Percentiles rank a stretch among this genome's conserved stretches.
phyloP scores from a whole-genome alignment of 2,113 vertebrate genomes.

The Odontesthes bonariensis region DNA sequence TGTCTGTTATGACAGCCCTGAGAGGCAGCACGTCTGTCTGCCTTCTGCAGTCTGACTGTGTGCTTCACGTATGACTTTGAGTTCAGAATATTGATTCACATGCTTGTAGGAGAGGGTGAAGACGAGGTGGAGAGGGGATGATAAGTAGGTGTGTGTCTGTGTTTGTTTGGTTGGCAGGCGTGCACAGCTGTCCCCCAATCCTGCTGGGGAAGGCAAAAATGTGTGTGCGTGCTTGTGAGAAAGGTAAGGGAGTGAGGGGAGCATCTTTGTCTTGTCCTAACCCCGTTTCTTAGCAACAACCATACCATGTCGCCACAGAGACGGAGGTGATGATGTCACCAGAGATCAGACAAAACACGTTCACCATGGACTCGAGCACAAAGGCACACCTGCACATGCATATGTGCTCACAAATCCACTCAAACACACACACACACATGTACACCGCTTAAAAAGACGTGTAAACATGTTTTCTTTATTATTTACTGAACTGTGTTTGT shows the following conservation, averaged over 20 bases:
- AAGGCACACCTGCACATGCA: neutral
- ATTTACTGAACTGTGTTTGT: constrained; percentile 10
- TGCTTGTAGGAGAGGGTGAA: constrained; percentile 21
- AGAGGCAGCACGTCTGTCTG: constrained; percentile 15
- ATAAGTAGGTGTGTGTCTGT: constrained; percentile 22
- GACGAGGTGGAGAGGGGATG: constrained; percentile 1
- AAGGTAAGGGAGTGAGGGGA: constrained; percentile 44
- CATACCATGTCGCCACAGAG: constrained; percentile 69
- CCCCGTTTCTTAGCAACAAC: constrained; percentile 82
- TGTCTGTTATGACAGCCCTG: constrained; percentile 16
- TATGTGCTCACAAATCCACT: neutral
- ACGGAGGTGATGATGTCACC: constrained; percentile 76
- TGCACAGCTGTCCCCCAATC: constrained; percentile 13
- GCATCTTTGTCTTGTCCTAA: constrained; percentile 71
- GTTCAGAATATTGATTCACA: constrained; percentile 30
- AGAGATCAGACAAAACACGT: constrained; percentile 69
- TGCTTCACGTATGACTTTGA: constrained; percentile 22
- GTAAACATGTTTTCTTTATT: neutral
- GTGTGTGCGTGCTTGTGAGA: constrained; percentile 25
- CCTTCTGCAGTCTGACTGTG: constrained; percentile 13
- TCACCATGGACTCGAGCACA: constrained; percentile 1
- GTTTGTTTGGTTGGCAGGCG: constrained; percentile 7
- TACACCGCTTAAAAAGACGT: neutral
- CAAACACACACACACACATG: no score
- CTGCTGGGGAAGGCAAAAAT: neutral